Base-by-base conservation (phyloP, 1,140 invertebrate genomes). In the Drosophila dunni region DNA sequence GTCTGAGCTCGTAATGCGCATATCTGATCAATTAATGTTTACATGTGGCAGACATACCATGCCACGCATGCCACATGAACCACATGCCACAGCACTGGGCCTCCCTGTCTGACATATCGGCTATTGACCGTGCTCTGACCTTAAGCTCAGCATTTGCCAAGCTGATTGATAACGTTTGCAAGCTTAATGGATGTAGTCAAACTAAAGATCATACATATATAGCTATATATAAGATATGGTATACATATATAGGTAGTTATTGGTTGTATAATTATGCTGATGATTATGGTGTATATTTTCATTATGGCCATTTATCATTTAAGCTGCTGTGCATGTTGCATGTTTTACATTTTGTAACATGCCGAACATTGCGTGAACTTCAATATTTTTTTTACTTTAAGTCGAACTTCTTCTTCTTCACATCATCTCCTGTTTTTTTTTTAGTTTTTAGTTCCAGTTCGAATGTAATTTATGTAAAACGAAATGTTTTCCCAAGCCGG, bases 21-120 rank as follows among this genome's bases (percentile, higher is more conserved):
- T 79, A 78, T 78, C 78, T 75, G 78, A 80, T 78, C 78, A 80
- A 80, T 78, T 78, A 78, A 75, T 78, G 78, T 80, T 80, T 56
- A 80, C 78, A 75, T 78, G 63, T 48, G 44, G 50, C 68, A 61
- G 69, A 72, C 68, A 76, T 76, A 66, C 68, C 73, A 75, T 5
- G 24, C 24, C 24, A 56, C 66, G 53, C 67, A 79, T 79, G 67
- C 56, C 40, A 58, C 61, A 54, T 63, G 60, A 29, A 29, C 34
- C 51, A 38, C 38, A 74, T 29, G 24, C 24, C 24, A 29, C 6
- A 29, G 24, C 24, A 29, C 24, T 29, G 24, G 24, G 24, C 24
- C 24, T 29, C 24, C 56, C n/a, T 40, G 4, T 51, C 51, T 20
- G 15, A n/a, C 45, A 62, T 62, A 75, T 71, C 61, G 68, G 63